A percentile compares a stretch with the other conserved stretches of the same genome.
Conservation (phyloP, 2,888 invertebrate genomes). For the Drosophila mimica region DNA sequence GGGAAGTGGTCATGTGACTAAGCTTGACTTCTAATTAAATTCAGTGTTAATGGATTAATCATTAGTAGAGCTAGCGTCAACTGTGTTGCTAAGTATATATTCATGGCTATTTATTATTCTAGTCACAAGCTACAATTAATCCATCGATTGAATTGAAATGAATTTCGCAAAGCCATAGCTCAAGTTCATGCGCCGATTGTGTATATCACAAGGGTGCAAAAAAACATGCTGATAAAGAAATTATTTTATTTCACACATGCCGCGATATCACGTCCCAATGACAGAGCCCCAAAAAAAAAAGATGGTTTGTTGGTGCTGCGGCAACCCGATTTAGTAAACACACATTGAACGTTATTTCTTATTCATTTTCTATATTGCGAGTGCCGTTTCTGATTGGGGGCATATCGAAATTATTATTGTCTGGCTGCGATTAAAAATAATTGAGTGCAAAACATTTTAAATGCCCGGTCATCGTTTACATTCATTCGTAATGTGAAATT, state of each 20-base stretch:
- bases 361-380: neutral
- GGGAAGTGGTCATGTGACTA: neutral
- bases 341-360: neutral
- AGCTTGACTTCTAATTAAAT: slow-evolving; percentile 1
- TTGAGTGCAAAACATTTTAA: slow-evolving; percentile 56
- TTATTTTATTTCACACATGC: slow-evolving; percentile 47
- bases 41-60: slow-evolving; percentile 7
- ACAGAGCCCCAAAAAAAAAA: slow-evolving; percentile 1
- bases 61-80: neutral
- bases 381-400: slow-evolving; percentile 3
- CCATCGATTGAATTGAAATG: slow-evolving; percentile 11
- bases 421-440: slow-evolving; percentile 64
- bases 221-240: slow-evolving; percentile 39
- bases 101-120: slow-evolving; percentile 6
- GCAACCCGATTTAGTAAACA: neutral
- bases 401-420: slow-evolving; percentile 37
- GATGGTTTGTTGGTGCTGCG: slow-evolving; percentile 2
- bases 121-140: slow-evolving; percentile 30
- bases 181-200: slow-evolving; percentile 25
- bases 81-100: slow-evolving; percentile 5
- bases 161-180: slow-evolving; percentile 16
- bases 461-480: slow-evolving; percentile 30
- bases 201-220: slow-evolving; percentile 34
- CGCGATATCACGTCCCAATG: slow-evolving; percentile 46
- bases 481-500: slow-evolving; percentile 59